Conservation (phyloP, 2,113 vertebrate species). For the Trinectes maculatus region DNA sequence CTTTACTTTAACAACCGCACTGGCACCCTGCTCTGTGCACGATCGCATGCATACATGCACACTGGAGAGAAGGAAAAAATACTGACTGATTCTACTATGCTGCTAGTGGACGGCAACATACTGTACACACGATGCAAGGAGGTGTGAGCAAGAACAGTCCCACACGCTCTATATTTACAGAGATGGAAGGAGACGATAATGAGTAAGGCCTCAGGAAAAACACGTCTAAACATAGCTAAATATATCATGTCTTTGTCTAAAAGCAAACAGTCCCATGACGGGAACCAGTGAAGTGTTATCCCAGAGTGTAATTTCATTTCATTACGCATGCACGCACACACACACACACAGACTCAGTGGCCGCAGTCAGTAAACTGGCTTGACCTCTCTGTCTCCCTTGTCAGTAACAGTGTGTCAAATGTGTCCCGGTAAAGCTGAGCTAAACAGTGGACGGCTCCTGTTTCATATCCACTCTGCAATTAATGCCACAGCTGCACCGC, state of each 20-base stretch:
- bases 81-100: background rate
- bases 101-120: slow-evolving; percentile 6
- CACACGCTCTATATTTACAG: slow-evolving; percentile 46
- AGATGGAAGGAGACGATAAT: slow-evolving; percentile 27
- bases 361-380: slow-evolving; percentile 48
- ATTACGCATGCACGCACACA: slow-evolving; percentile 17
- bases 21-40: slow-evolving; percentile 10
- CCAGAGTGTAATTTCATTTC: slow-evolving; percentile 44
- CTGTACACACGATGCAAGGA: slow-evolving; percentile 4
- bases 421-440: slow-evolving; percentile 41
- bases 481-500: slow-evolving; percentile 50
- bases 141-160: slow-evolving; percentile 20
- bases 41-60: background rate
- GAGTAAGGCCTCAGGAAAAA: slow-evolving; percentile 34
- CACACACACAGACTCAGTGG: slow-evolving; percentile 13
- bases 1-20: slow-evolving; percentile 8
- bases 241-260: slow-evolving; percentile 52
- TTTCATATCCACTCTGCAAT: slow-evolving; percentile 42
- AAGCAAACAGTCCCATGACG: slow-evolving; percentile 44
- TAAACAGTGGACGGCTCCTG: slow-evolving; percentile 45
- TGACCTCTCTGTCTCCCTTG: slow-evolving; percentile 45
- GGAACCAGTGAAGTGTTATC: slow-evolving; percentile 44
- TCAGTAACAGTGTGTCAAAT: slow-evolving; percentile 46
- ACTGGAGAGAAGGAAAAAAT: background rate
- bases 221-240: slow-evolving; percentile 62